Conservation (phyloP, 2,888 invertebrate genomes). For the Ormyrus rosae region DNA sequence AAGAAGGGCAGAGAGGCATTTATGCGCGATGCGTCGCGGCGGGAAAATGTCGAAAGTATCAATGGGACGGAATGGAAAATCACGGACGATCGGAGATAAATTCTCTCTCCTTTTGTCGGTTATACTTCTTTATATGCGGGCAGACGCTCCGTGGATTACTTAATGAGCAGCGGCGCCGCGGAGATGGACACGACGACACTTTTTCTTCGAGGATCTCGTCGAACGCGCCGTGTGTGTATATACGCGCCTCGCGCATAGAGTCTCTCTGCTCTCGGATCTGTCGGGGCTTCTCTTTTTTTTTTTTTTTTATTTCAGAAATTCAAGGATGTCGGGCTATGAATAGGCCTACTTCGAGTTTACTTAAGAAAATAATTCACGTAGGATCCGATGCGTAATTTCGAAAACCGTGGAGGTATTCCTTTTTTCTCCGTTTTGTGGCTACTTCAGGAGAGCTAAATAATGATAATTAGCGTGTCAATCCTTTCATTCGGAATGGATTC, state of each 20-base stretch:
- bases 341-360: neutral
- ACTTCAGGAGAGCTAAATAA: too few relatives aligned
- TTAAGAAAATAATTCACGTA: conserved; percentile 35
- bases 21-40: too few relatives aligned
- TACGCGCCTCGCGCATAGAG: too few relatives aligned
- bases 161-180: neutral
- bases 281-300: conserved; percentile 4
- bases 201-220: conserved; percentile 16
- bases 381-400: conserved; percentile 13
- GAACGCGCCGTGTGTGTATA: too few relatives aligned
- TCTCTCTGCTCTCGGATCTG: neutral
- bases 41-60: conserved; percentile 8
- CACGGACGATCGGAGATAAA: conserved; percentile 65
- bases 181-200: conserved; percentile 4
- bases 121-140: neutral
- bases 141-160: neutral
- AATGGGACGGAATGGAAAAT: conserved; percentile 55
- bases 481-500: too few relatives aligned
- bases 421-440: neutral
- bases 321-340: neutral
- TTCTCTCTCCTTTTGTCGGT: conserved; percentile 53
- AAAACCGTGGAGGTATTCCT: neutral
- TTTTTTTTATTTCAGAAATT: conserved; percentile 9
- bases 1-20: too few relatives aligned
- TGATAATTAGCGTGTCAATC: too few relatives aligned